Base-by-base conservation (phyloP, 2,113 vertebrate species). In the Melanotaenia duboulayi region DNA sequence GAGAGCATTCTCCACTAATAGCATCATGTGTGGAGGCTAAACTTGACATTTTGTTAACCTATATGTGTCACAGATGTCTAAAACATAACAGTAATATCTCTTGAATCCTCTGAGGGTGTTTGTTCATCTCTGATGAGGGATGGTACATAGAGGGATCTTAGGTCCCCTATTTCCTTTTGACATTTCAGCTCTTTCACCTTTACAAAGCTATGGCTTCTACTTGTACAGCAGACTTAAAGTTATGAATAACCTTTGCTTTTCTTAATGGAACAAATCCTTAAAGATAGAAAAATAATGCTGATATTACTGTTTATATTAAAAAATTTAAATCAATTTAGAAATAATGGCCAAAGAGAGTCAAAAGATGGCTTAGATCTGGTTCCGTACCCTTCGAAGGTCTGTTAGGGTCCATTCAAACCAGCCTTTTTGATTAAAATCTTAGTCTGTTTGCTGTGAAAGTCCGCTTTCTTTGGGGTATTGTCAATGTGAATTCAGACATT, bases 21-120 rank as follows among this genome's bases (percentile, higher is more conserved):
- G 54, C 11, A 10, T 19, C 20, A n/a, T 22, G 49, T 13, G 12
- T 66, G 22, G 37, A 63, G 48, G 51, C 24, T 58, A 61, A 35
- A 40, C 68, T 54, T 81, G 78, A 76, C 78, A 76, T 82, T 59
- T 74, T 44, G 62, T 82, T 80, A 82, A 82, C 63, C 66, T 25
- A 23, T 12, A 32, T 74, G 63, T 58, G 57, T 65, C 70, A 20
- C 2, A 74, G 51, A 65, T 68, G 56, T 51, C n/a, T 73, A 52
- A 37, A 20, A 71, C 39, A 35, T 22, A 37, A 64, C 50, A 13
- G 35, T 35, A 40, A 23, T 57, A 0, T 44, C 65, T 39, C 20
- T 20, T 35, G 23, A 72, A 58, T 81, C 50, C 74, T 78, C 74
- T 25, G 52, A 12, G 50, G 72, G 48, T 35, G 11, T 23, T 71